Conservation (phyloP, 2,113 vertebrate genomes). For the Notarius quadriscutis region DNA sequence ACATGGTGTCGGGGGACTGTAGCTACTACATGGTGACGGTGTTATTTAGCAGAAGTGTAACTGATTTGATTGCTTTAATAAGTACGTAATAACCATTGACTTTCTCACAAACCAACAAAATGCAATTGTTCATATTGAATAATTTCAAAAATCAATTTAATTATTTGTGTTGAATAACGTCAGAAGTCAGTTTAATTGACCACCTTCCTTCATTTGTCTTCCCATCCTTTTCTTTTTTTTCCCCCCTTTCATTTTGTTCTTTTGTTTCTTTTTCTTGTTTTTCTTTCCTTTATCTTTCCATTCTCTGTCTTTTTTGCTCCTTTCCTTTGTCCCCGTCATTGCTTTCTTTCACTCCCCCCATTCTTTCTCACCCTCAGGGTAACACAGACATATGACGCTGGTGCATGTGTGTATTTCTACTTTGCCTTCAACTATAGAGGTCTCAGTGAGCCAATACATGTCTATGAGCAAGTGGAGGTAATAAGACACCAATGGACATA, state of each 20-base stretch:
- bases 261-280: not conserved
- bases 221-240: not conserved
- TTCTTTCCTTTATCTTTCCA: too few species aligned
- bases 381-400: conserved; percentile 94
- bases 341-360: not conserved
- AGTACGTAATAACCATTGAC: too few species aligned
- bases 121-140: conserved; percentile 1
- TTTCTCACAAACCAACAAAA: not conserved
- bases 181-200: not conserved
- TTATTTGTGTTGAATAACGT: not conserved
- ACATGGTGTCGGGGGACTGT: not conserved
- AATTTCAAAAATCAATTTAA: not conserved
- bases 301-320: not conserved
- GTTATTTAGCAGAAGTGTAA: not conserved
- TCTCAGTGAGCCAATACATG: conserved; percentile 88
- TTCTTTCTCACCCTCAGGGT: conserved; percentile 74
- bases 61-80: not conserved
- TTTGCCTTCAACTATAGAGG: conserved; percentile 99
- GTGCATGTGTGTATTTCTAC: conserved; percentile 98
- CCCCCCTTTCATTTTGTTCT: too few species aligned
- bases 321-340: not conserved
- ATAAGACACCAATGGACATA: conserved; percentile 36
- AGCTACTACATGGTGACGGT: not conserved
- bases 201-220: too few species aligned
- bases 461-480: conserved; percentile 97